These are phyloP conservation scores for Aporrectodea caliginosa DNA, from an alignment of 1,140 invertebrate species.

Conservation along the genomic window DNA sequence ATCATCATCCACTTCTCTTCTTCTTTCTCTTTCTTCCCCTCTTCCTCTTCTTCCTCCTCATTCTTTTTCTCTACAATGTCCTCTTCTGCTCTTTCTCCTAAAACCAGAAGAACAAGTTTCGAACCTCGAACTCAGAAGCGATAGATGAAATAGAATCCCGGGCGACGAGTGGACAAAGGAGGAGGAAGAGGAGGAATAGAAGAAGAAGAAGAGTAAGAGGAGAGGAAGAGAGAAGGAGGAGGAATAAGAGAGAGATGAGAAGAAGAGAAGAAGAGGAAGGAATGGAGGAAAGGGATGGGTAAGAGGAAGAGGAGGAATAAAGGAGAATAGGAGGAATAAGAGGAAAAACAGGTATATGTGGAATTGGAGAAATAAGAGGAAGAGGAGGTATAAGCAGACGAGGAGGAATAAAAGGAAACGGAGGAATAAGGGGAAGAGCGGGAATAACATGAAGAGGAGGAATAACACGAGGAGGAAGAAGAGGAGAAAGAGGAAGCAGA, in stretches of 20 bases:
- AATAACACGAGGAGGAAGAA: background rate
- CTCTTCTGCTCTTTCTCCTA: background rate
- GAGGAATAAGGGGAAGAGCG: background rate
- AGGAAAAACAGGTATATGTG: background rate
- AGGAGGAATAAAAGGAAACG: background rate
- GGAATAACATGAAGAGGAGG: background rate
- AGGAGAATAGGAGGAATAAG: background rate
- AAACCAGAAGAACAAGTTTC: background rate
- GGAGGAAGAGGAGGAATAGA: background rate
- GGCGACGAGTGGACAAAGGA: background rate
- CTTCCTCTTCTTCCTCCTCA: too few species aligned
- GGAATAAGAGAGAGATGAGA: background rate
- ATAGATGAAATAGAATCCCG: background rate
- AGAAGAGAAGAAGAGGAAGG: background rate
- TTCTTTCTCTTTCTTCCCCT: too few species aligned
- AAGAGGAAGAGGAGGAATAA: too few species aligned
- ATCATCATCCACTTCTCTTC: too few species aligned
- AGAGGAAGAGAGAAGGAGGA: background rate
- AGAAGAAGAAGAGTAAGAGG: background rate
- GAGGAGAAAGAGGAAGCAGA: background rate
- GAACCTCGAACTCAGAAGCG: background rate
- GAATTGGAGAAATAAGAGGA: background rate
- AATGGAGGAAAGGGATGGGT: too few species aligned
- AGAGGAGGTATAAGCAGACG: background rate
- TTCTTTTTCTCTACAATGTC: too few species aligned